Conservation (phyloP, 2,113 vertebrate species). For the Amblyopsis rosae region DNA sequence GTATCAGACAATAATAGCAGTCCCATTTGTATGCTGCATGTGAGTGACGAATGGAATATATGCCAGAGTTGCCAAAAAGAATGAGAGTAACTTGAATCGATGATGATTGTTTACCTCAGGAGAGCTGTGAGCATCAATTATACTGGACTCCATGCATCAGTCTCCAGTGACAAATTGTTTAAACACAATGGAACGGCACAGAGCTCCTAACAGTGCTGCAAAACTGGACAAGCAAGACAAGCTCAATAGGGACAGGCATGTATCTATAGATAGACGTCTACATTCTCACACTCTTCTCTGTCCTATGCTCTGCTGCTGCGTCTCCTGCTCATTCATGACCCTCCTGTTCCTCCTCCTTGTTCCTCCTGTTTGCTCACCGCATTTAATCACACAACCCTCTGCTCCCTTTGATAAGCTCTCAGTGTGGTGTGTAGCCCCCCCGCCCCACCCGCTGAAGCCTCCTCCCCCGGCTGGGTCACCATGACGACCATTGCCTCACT, state of each 20-base stretch:
- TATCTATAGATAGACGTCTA: background rate
- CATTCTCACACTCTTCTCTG: slow-evolving; percentile 9
- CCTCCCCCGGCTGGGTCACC: slow-evolving; percentile 41
- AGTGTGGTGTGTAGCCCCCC: slow-evolving; percentile 20
- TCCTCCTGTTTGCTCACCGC: slow-evolving; percentile 30
- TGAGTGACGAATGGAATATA: slow-evolving; percentile 4
- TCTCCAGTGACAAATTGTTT: no score
- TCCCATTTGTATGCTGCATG: slow-evolving; percentile 28
- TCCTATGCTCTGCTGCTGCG: slow-evolving; percentile 21
- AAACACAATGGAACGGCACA: no score
- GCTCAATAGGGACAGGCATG: background rate
- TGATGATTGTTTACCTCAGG: background rate
- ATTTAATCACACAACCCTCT: slow-evolving; percentile 51
- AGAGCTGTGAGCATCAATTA: background rate
- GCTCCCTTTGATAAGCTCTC: slow-evolving; percentile 55
- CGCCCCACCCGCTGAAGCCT: slow-evolving; percentile 26
- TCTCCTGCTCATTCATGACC: slow-evolving; percentile 31
- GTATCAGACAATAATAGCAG: slow-evolving; percentile 26
- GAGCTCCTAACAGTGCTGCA: no score
- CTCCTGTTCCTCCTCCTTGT: background rate
- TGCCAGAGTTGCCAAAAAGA: slow-evolving; percentile 23
- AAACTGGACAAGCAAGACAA: no score
- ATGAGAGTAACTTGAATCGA: background rate
- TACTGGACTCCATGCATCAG: background rate
- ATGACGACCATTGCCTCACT: slow-evolving; percentile 36